Evolutionary conservation across 2,888 invertebrate genomes (phyloP).

Genomic region (Melanostoma scalare): DNA sequence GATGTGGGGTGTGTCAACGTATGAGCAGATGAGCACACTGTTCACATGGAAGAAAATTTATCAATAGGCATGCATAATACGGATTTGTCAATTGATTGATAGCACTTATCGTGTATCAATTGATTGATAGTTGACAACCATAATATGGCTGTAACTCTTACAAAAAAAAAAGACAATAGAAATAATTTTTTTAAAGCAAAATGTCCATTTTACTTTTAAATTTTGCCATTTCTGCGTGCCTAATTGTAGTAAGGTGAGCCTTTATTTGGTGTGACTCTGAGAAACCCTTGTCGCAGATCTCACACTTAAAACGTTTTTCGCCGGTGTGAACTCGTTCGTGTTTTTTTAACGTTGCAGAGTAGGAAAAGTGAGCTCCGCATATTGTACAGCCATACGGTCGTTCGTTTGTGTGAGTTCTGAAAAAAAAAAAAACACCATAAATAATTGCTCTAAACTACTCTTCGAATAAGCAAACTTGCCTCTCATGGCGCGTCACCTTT

Average conservation of each 20-base stretch:
- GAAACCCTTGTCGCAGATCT: constrained; percentile 53
- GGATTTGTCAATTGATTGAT: too few species aligned
- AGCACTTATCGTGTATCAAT: too few species aligned
- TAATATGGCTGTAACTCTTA: background rate
- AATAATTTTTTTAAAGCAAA: constrained; percentile 17
- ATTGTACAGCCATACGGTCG: constrained; percentile 78
- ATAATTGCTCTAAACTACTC: background rate
- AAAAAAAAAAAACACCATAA: background rate
- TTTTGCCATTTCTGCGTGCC: constrained; percentile 48
- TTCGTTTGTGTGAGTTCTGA: constrained; percentile 79
- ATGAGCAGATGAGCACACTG: too few species aligned
- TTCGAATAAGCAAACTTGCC: constrained; percentile 73
- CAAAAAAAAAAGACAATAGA: background rate
- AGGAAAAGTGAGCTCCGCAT: constrained; percentile 79
- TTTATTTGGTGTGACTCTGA: constrained; percentile 63
- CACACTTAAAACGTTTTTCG: constrained; percentile 77
- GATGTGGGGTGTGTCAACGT: too few species aligned
- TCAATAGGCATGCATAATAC: too few species aligned
- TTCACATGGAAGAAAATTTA: too few species aligned
- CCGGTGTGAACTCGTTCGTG: constrained; percentile 78
- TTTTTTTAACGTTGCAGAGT: constrained; percentile 79
- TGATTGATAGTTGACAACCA: too few species aligned
- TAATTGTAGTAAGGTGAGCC: constrained; percentile 50
- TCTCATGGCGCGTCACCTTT: constrained; percentile 78
- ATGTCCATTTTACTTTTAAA: constrained; percentile 42